Conservation (phyloP, 2,888 invertebrate species). For the Cremastinae sp. region DNA sequence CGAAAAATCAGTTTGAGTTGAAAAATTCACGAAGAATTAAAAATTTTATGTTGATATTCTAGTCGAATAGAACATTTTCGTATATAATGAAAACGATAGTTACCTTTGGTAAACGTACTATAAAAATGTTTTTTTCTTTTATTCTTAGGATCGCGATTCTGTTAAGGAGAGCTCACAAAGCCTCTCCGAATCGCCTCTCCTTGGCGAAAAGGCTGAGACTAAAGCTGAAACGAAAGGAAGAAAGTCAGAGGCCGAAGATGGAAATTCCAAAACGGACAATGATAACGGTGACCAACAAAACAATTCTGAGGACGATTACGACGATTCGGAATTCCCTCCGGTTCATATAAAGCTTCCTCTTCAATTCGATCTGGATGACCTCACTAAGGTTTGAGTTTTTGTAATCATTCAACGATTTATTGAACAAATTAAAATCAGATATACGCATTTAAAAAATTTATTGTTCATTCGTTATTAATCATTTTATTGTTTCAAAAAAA, state of each 20-base stretch:
- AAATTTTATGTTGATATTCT: too few relatives aligned
- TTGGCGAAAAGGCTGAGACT: conserved; percentile 69
- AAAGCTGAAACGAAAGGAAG: conserved; percentile 73
- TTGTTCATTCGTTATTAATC: too few relatives aligned
- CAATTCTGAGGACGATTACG: conserved; percentile 81
- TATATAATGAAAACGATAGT: background rate
- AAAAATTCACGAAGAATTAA: too few relatives aligned
- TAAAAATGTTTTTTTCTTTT: conserved; percentile 38
- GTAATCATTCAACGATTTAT: conserved; percentile 14
- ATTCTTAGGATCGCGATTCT: conserved; percentile 72
- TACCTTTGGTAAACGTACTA: background rate
- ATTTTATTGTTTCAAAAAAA: too few relatives aligned
- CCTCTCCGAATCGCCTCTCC: conserved; percentile 66
- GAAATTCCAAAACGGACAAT: conserved; percentile 81
- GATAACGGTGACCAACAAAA: conserved; percentile 82
- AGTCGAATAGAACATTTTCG: too few relatives aligned
- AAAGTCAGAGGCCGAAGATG: conserved; percentile 80
- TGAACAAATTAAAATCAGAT: background rate
- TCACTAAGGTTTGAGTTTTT: conserved; percentile 84
- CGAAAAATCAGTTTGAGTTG: too few relatives aligned
- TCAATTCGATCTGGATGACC: conserved; percentile 90
- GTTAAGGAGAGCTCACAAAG: conserved; percentile 71
- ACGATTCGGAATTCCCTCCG: conserved; percentile 80
- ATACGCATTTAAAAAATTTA: too few relatives aligned
- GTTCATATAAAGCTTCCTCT: conserved; percentile 88